phyloP scores from a whole-genome alignment of 1,140 invertebrate species.

The Globodera rostochiensis region DNA sequence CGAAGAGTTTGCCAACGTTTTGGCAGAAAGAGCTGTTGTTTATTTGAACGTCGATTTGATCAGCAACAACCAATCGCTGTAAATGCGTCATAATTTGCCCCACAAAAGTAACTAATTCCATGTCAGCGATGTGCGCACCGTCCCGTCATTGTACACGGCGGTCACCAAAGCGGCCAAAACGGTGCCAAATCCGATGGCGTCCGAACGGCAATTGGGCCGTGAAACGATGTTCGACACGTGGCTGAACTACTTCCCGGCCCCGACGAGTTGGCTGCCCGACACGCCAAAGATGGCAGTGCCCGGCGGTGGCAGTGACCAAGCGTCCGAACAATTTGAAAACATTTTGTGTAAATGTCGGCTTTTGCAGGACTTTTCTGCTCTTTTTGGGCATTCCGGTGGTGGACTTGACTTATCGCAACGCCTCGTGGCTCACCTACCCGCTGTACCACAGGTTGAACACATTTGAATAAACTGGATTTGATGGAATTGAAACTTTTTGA shows the following conservation, averaged over 20 bases:
- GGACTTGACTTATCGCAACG: slow-evolving; percentile 57
- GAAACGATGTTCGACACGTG: slow-evolving; percentile 63
- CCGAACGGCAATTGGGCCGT: slow-evolving; percentile 49
- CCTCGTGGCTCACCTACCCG: slow-evolving; percentile 61
- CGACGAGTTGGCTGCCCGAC: slow-evolving; percentile 28
- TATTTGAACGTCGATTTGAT: slow-evolving; percentile 62
- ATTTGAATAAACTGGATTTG: too few species aligned
- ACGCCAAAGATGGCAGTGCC: slow-evolving; percentile 50
- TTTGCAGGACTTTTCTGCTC: slow-evolving; percentile 63
- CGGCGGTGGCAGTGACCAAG: slow-evolving; percentile 66
- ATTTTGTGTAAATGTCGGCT: background rate
- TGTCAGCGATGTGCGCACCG: slow-evolving; percentile 52
- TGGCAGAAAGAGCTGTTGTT: slow-evolving; percentile 54
- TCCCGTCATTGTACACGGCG: slow-evolving; percentile 54
- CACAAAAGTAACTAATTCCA: background rate
- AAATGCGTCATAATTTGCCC: background rate
- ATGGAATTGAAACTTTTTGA: too few species aligned
- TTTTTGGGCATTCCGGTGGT: slow-evolving; percentile 64
- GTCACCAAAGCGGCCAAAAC: slow-evolving; percentile 54
- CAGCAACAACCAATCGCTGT: slow-evolving; percentile 55
- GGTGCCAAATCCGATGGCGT: slow-evolving; percentile 53
- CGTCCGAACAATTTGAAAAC: background rate
- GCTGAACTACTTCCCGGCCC: slow-evolving; percentile 33
- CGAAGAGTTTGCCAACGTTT: slow-evolving; percentile 56
- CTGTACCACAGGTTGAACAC: slow-evolving; percentile 64